These are phyloP conservation scores for Ranitomeya imitator DNA, from an alignment of 2,113 vertebrate species.

Conservation along the genomic window DNA sequence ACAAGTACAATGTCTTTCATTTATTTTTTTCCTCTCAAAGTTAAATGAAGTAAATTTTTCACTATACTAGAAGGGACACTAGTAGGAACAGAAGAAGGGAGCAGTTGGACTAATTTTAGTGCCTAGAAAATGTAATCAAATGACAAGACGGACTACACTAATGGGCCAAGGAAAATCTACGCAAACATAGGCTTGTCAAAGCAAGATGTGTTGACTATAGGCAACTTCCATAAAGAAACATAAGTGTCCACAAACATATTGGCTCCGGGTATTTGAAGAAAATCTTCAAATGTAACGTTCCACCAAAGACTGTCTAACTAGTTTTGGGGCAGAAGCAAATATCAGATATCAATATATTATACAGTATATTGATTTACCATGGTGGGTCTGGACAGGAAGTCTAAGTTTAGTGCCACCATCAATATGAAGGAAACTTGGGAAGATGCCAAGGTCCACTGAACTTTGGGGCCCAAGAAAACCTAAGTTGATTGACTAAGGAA, in stretches of 20 bases:
- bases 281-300: neutral
- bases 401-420: too few relatives aligned
- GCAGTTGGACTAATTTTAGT: too few relatives aligned
- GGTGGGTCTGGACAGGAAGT: too few relatives aligned
- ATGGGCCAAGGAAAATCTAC: neutral
- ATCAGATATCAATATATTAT: too few relatives aligned
- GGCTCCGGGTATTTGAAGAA: neutral
- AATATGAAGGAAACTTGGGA: too few relatives aligned
- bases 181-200: neutral
- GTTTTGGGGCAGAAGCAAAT: too few relatives aligned
- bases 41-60: neutral
- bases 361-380: too few relatives aligned
- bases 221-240: neutral
- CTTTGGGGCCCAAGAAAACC: too few relatives aligned
- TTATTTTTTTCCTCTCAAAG: neutral
- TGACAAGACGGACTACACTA: neutral
- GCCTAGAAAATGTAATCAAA: neutral
- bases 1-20: neutral
- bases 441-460: too few relatives aligned
- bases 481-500: too few relatives aligned
- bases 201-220: neutral
- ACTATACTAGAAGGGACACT: too few relatives aligned
- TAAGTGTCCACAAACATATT: neutral
- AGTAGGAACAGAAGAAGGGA: too few relatives aligned
- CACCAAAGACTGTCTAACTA: neutral